A percentile compares a stretch with the other conserved stretches of the same genome.
phyloP scores from a whole-genome alignment of 2,888 invertebrate species.

The Idaea aversata region DNA sequence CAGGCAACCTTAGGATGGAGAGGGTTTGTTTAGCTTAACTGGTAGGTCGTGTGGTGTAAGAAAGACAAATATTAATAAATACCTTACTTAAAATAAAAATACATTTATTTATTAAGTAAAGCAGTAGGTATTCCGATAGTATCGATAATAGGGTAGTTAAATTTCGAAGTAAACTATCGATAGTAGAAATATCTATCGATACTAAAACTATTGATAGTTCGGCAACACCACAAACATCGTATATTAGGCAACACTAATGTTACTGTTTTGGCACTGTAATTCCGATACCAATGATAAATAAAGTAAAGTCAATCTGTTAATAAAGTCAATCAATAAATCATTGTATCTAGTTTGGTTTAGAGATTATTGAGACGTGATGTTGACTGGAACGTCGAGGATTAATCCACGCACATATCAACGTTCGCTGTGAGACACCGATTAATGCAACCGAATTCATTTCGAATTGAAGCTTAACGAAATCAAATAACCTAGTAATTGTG shows the following conservation, averaged over 20 bases:
- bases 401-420: conserved; percentile 27
- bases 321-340: not conserved
- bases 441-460: conserved; percentile 24
- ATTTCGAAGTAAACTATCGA: too few species aligned
- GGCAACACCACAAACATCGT: not conserved
- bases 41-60: too few species aligned
- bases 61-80: too few species aligned
- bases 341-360: conserved; percentile 2
- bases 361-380: not conserved
- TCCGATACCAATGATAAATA: not conserved
- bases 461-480: not conserved
- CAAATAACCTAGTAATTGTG: not conserved
- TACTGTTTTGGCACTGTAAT: not conserved
- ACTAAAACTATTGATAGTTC: too few species aligned
- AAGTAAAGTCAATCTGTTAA: not conserved
- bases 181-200: too few species aligned
- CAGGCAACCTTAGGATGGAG: too few species aligned
- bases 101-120: too few species aligned
- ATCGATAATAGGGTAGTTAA: too few species aligned
- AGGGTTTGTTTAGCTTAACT: too few species aligned
- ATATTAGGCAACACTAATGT: not conserved
- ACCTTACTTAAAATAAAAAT: too few species aligned
- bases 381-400: conserved; percentile 4
- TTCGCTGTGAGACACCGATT: conserved; percentile 22
- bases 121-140: too few species aligned